These are phyloP conservation scores for Orchesella cincta DNA, from an alignment of 1,140 invertebrate species.

Conservation along the genomic window DNA sequence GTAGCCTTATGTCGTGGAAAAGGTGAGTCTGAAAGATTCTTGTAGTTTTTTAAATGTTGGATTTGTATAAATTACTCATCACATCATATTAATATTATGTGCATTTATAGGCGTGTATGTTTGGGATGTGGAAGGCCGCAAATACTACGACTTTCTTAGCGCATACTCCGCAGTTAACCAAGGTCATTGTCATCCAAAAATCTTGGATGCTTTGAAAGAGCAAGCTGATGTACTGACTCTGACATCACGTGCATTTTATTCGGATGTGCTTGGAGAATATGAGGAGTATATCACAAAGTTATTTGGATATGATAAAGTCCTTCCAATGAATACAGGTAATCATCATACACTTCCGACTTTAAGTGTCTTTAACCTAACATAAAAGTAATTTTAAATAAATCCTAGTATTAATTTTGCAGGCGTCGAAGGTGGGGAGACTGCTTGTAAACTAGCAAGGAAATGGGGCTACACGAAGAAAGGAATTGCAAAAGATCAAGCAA, in stretches of 20 bases:
- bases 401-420: no score
- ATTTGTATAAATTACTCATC: not conserved
- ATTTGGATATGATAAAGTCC: slow-evolving; percentile 90
- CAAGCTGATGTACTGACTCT: slow-evolving; percentile 71
- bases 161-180: slow-evolving; percentile 98
- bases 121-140: slow-evolving; percentile 95
- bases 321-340: slow-evolving; percentile 98
- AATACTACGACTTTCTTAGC: slow-evolving; percentile 93
- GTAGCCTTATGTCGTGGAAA: slow-evolving; percentile 81
- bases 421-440: slow-evolving; percentile 95
- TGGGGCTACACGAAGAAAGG: slow-evolving; percentile 94
- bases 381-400: no score
- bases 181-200: slow-evolving; percentile 96
- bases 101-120: slow-evolving; percentile 77
- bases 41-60: not conserved
- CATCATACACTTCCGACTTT: no score
- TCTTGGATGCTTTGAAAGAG: slow-evolving; percentile 77
- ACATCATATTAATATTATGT: no score
- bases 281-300: slow-evolving; percentile 88
- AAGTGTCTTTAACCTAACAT: no score
- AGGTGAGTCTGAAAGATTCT: slow-evolving; percentile 63
- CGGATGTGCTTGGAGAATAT: slow-evolving; percentile 86
- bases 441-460: slow-evolving; percentile 88
- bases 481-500: slow-evolving; percentile 84
- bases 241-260: slow-evolving; percentile 93